Evolutionary conservation across 2,113 vertebrate species (phyloP), one percentile per base, ranked within the genome.

Genomic region (Oreochromis aureus): DNA sequence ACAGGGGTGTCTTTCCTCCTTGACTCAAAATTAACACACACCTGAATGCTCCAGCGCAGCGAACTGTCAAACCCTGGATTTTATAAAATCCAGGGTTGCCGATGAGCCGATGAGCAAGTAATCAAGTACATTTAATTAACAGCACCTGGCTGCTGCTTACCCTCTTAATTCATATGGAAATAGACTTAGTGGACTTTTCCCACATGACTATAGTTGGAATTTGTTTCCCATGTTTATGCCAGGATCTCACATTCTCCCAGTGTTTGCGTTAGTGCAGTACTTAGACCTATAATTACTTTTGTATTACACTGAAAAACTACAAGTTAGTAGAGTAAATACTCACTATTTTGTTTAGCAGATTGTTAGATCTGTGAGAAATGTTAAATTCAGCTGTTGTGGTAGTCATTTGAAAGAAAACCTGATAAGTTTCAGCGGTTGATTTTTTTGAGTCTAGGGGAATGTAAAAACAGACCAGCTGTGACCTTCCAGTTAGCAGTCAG

Each of bases 401-500:
- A 7, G 24, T 0, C 2, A 59, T 44, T 59, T 46, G 36, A 59
- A 1, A 81, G 54, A 19, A 85, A 86, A 71, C 18, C 6, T 66
- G 48, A 83, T 27, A 18, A 7, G 46, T 24, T 24, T 82, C 66
- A 27, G 15, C 4, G 6, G 22, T 34, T 82, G 58, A 30, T 79
- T 1, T 46, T 22, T 32, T 90, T 92, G 36, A 63, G 10, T 30
- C 54, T 54, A 89, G 22, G n/a, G 34, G 3, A 58, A 44, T 8
- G 41, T 19, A 61, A 80, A 41, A 86, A 15, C 58, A 81, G 53
- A 58, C 56, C 39, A 30, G 44, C 61, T 54, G 24, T 91, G 85
- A 89, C 85, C 87, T 86, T 87, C 81, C 1, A 83, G 63, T 46
- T 30, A 9, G 78, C 56, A 56, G 71, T 86, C 54, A 71, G 58